Evolutionary conservation across 1,140 invertebrate species (phyloP).

Genomic region (Caenorhabditis tropicalis): DNA sequence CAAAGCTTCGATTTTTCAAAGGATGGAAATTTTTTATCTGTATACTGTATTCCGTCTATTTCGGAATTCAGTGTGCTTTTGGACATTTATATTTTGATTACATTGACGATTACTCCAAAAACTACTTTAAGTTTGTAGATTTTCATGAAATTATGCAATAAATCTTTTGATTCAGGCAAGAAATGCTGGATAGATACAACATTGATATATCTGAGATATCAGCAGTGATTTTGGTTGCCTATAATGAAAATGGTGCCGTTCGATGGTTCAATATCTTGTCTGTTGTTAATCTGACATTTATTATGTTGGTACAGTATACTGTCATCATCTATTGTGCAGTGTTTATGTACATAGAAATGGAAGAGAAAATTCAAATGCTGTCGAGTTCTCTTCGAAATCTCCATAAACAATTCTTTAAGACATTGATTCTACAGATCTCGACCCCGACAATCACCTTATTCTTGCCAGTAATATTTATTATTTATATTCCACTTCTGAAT

Average conservation of each 20-base stretch:
- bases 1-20: not conserved
- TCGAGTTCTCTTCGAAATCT: not conserved
- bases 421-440: not conserved
- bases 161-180: not conserved
- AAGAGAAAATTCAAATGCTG: not conserved
- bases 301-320: not conserved
- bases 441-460: not conserved
- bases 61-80: not conserved
- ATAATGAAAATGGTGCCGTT: not conserved
- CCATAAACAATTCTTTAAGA: not conserved
- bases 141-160: not conserved
- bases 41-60: not conserved
- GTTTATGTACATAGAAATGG: not conserved
- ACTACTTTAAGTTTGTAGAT: not conserved
- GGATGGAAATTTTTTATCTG: not conserved
- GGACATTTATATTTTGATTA: not conserved
- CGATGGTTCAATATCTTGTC: not conserved
- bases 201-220: not conserved
- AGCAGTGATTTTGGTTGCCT: not conserved
- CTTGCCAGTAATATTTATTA: not conserved
- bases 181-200: not conserved
- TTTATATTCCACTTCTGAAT: not conserved
- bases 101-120: not conserved
- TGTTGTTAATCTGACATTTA: not conserved
- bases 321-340: not conserved